Evolutionary conservation across 2,888 invertebrate species (phyloP), one percentile per base, ranked within the genome.

Genomic region (Andrena trimmerana): DNA sequence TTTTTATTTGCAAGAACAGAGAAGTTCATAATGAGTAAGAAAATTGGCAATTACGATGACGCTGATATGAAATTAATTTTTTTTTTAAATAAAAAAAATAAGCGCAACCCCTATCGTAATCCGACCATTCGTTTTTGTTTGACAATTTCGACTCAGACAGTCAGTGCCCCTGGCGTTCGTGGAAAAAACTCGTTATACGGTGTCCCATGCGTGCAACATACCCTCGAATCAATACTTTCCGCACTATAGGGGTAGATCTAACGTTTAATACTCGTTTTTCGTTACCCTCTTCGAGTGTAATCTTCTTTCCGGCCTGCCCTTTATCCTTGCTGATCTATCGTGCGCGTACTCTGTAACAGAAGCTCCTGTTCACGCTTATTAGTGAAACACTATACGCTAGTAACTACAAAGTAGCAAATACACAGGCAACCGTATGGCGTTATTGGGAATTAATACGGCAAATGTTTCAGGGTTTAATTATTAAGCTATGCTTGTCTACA

Each of bases 151-250:
- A 62, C 10, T 57, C 5, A 10, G 33, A 60, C 63, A 2, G 27
- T 42, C 33, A 29, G n/a, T 33, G 52, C 10, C 42, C 27, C 13
- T 50, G 36, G 31, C 6, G 63, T 78, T 76, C 76, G 31, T 50
- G 76, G 84, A 88, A 89, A 87, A 89, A 85, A 81, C 86, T 87
- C 85, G 87, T 87, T 82, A 59, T 42, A 66, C 74, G 67, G 78
- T 76, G 79, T 85, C 86, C 83, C 82, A 82, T 86, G 87, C 87
- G 86, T 90, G 86, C 86, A 90, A 81, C 87, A 66, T 81, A 71
- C 71, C 74, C 83, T 83, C 86, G 86, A 90, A 90, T 90, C 90
- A 90, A 90, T 90, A 90, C 86, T 89, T 84, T 86, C 84, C 69
- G 68, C 62, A 65, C 62, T 69, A 80, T 83, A 76, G 86, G 75